phyloP scores from a whole-genome alignment of 2,797 vertebrate genomes.

The Aulostomus chinensis region DNA sequence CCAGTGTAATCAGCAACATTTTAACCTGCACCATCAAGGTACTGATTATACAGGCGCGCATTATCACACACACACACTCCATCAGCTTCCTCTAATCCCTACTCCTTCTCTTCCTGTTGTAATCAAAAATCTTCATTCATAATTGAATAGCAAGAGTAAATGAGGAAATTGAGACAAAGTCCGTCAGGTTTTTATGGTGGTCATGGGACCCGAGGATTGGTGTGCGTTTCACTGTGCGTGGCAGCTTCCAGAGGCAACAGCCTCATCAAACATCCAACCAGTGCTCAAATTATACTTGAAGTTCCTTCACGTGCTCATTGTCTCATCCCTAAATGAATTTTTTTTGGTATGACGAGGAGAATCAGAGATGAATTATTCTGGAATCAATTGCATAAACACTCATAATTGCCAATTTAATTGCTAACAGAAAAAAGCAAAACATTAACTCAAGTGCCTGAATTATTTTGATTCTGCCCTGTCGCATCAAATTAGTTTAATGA shows the following conservation, averaged over 20 bases:
- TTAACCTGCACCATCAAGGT: constrained; percentile 53
- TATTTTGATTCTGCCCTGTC: constrained; percentile 56
- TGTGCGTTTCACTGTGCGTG: background rate
- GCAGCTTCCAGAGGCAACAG: too few relatives aligned
- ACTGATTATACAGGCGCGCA: constrained; percentile 39
- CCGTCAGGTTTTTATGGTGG: constrained; percentile 11
- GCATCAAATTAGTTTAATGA: constrained; percentile 65
- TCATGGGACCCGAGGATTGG: background rate
- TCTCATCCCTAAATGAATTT: constrained; percentile 20
- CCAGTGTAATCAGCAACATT: constrained; percentile 48
- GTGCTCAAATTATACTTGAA: too few relatives aligned
- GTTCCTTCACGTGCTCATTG: too few relatives aligned
- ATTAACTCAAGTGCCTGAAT: constrained; percentile 63
- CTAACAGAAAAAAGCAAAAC: constrained; percentile 54
- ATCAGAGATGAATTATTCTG: constrained; percentile 53
- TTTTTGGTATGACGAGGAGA: constrained; percentile 30
- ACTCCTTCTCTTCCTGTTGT: constrained; percentile 54
- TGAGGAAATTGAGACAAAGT: constrained; percentile 48
- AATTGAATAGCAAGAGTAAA: constrained; percentile 62
- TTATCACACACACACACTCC: constrained; percentile 17
- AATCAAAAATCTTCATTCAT: constrained; percentile 64
- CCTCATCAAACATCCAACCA: too few relatives aligned
- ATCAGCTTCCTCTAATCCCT: constrained; percentile 41
- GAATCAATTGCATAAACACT: constrained; percentile 59
- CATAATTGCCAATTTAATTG: constrained; percentile 70